Evolutionary conservation across 2,888 invertebrate genomes (phyloP), one percentile per base, ranked within the genome.

Genomic region (Palloptera scutellata): DNA sequence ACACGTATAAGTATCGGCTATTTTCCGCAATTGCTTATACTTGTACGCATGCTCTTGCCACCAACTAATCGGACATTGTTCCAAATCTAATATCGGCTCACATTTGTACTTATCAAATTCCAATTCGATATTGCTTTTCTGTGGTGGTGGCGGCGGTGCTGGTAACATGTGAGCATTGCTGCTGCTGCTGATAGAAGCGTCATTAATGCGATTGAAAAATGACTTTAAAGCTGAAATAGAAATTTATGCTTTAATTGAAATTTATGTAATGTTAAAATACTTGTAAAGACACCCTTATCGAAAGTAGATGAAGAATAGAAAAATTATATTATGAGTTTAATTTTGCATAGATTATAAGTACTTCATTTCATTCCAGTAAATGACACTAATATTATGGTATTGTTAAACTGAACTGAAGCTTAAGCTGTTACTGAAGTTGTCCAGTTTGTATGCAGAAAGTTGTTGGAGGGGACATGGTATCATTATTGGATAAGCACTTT

Each of bases 21-120:
- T 70, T 72, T 76, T 75, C 6, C 72, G 71, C 59, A 80, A 70
- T 59, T 75, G 71, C 20, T 74, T 74, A 70, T 73, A 81, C 11
- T 67, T 66, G 51, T 66, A 75, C 12, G 72, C 70, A 61, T 70
- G 74, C 20, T 78, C 74, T 61, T 75, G 73, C 81, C 81, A 81
- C 80, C 81, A 81, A 30, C 69, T 71, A 19, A 79, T 65, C 10
- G 81, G 79, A 58, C 78, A 79, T 64, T 76, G 76, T n/a, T 79
- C 78, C 52, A 79, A 74, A 70, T 79, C 79, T 43, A 75, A 73
- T 40, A 61, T 66, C 40, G 73, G 64, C 53, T 78, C 76, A 17
- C 64, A 68, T 40, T 74, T 69, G 61, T 80, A 80, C 40, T 74
- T 73, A 40, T 74, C 72, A 52, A 78, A 72, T 67, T 80, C 78